Base-by-base conservation (phyloP, 2,113 vertebrate species). In the Etheostoma spectabile region DNA sequence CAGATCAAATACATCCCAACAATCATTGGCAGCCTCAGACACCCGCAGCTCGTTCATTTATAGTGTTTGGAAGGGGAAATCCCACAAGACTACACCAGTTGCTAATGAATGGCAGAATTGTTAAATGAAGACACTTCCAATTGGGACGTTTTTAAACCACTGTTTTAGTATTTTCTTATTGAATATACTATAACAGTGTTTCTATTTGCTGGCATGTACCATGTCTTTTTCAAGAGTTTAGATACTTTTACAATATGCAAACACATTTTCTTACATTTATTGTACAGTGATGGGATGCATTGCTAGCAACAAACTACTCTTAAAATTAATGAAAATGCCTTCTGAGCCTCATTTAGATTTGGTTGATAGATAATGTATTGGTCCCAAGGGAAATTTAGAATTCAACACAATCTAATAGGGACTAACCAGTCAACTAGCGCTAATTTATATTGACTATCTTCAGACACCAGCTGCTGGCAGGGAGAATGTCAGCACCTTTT, bases 1-100 rank as follows among this genome's bases (percentile, higher is more conserved):
- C 67, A 82, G 82, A 85, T 90, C 77, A 87, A 83, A 88, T 57
- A 52, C 24, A 4, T 71, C 59, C 49, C 64, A 60, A 64, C 75
- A 3, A 49, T 74, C 64, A 18, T 64, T 64, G 71, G 79, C 60
- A 82, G 65, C 67, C 51, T 64, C 71, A 75, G 61, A 84, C 55
- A 30, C 49, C 13, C 21, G 13, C 51, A 42, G 49, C 65, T 52
- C 1, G 18, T 22, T 80, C 49, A 3, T 16, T 77, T 53, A 11
- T 48, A 49, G 24, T 55, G 56, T 82, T 77, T 74, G 19, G 38
- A 24, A 13, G 15, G 52, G 65, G 77, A 61, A 62, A 59, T 81
- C 76, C 65, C 77, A 27, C 16, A 57, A 69, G 68, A 46, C 48
- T 3, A 33, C 24, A 10, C n/a, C 22, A 1, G 46, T 10, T 62